phyloP scores from a whole-genome alignment of 2,888 invertebrate genomes.

The Plebejus melissa region DNA sequence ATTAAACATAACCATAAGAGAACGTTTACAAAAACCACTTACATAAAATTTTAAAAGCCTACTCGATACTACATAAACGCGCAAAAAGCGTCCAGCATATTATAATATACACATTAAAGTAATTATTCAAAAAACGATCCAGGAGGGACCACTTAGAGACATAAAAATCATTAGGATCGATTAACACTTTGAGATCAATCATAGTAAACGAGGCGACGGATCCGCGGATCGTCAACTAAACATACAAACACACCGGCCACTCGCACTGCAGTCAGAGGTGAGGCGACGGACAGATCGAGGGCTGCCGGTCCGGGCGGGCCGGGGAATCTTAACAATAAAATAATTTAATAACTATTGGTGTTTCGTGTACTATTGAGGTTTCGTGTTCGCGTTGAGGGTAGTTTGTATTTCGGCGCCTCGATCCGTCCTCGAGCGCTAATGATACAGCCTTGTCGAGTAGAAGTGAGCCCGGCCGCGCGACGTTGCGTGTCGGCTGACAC shows the following conservation, averaged over 20 bases:
- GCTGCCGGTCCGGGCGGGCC: constrained; percentile 15
- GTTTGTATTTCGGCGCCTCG: constrained; percentile 21
- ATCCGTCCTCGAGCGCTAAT: constrained; percentile 26
- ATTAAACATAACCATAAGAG: constrained; percentile 63
- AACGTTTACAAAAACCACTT: constrained; percentile 64
- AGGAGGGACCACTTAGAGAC: constrained; percentile 60
- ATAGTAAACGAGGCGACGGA: constrained; percentile 48
- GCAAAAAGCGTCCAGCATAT: constrained; percentile 70
- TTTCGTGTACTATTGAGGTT: constrained; percentile 14
- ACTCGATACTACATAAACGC: constrained; percentile 66
- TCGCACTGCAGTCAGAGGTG: constrained; percentile 29
- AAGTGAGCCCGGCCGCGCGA: constrained; percentile 25
- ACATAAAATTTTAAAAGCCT: constrained; percentile 67
- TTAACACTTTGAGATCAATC: constrained; percentile 75
- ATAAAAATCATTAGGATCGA: constrained; percentile 68
- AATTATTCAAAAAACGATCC: constrained; percentile 56
- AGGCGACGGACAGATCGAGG: constrained; percentile 20
- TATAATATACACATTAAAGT: constrained; percentile 63
- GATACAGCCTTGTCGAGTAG: constrained; percentile 25
- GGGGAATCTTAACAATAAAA: constrained; percentile 3
- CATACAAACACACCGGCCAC: constrained; percentile 49
- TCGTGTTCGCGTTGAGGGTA: constrained; percentile 24
- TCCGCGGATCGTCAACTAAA: constrained; percentile 53
- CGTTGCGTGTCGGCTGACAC: not conserved
- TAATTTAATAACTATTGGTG: constrained; percentile 18